phyloP scores from a whole-genome alignment of 2,113 vertebrate genomes.

The Choloepus hoffmanni region DNA sequence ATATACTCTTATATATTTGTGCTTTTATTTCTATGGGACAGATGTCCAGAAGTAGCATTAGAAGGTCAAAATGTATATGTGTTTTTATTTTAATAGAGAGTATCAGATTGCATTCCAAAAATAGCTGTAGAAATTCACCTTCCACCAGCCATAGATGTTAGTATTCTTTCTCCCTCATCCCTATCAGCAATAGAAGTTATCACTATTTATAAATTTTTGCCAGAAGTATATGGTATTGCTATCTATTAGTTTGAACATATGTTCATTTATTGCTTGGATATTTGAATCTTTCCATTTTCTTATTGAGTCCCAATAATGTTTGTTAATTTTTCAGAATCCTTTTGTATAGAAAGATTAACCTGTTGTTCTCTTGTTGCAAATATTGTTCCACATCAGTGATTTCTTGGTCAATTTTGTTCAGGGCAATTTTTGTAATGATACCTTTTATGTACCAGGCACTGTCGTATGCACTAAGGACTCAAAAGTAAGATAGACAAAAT shows the following conservation, averaged over 20 bases:
- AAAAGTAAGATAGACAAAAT: not conserved
- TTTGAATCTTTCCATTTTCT: not conserved
- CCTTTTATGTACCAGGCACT: not conserved
- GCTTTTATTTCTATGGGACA: constrained; percentile 1
- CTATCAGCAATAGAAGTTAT: not conserved
- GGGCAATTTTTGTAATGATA: not conserved
- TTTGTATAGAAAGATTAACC: constrained; percentile 9
- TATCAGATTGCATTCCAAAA: not conserved
- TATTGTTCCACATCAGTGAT: constrained; percentile 24
- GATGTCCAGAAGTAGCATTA: not conserved
- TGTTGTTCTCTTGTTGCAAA: not conserved
- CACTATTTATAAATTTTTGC: not conserved
- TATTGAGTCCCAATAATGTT: not conserved
- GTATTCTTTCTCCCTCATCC: not conserved
- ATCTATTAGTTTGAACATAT: not conserved
- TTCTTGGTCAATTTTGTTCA: not conserved
- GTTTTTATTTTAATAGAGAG: constrained; percentile 12
- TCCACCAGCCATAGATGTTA: too few species aligned
- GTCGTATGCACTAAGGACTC: not conserved
- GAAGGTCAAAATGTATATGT: constrained; percentile 21
- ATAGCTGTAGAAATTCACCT: not conserved
- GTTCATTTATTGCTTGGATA: not conserved
- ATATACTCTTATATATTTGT: not conserved
- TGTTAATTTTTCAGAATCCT: not conserved
- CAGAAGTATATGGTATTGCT: not conserved